Evolutionary conservation across 2,113 vertebrate genomes (phyloP).

Genomic region (Spilogale gracilis): DNA sequence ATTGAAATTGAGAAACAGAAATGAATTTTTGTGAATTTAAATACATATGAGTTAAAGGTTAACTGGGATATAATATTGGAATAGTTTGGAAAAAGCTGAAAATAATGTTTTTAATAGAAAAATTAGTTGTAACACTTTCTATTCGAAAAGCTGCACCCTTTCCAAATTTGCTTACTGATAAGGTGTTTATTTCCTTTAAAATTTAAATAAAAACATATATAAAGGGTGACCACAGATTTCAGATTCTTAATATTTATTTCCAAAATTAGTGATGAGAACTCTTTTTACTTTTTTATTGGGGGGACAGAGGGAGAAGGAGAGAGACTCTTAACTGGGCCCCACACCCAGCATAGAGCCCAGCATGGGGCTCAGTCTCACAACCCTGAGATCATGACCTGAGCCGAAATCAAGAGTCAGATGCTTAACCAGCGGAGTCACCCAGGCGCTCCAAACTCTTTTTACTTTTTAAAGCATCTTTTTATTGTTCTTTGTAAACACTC

Average conservation of each 20-base stretch:
- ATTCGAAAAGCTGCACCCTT: neutral
- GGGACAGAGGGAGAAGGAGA: neutral
- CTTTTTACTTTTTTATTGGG: neutral
- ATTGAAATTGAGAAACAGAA: constrained; percentile 38
- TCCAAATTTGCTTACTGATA: constrained; percentile 9
- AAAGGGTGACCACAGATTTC: neutral
- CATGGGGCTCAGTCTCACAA: neutral
- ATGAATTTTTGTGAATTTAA: constrained; percentile 6
- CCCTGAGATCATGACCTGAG: no score
- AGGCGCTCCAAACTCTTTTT: neutral
- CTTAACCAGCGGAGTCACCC: neutral
- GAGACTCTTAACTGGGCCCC: neutral
- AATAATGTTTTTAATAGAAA: constrained; percentile 36
- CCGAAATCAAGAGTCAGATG: no score
- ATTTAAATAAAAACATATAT: neutral
- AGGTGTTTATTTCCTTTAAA: neutral
- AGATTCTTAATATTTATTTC: constrained; percentile 43
- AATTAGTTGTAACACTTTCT: constrained; percentile 14
- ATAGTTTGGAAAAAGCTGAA: neutral
- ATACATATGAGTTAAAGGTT: neutral
- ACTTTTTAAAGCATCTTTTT: neutral
- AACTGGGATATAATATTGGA: neutral
- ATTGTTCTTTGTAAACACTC: neutral
- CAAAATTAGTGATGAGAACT: neutral
- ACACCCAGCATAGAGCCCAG: neutral